Percentiles rank a stretch among this genome's conserved stretches.
phyloP scores from a whole-genome alignment of 2,797 vertebrate species.

The Melanotaenia nigrans region DNA sequence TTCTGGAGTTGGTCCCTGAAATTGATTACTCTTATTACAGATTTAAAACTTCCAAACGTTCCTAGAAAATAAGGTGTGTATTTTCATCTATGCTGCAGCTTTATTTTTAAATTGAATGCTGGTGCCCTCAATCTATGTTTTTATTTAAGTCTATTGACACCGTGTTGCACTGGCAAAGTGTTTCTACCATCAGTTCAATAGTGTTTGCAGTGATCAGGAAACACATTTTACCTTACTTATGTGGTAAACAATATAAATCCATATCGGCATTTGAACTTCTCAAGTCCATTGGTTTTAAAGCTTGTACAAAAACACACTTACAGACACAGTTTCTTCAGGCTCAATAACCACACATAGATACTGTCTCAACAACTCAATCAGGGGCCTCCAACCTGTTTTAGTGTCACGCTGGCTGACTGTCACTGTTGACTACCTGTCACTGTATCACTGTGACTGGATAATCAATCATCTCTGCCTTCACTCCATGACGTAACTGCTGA shows the following conservation, averaged over 20 bases:
- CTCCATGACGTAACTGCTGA: constrained; percentile 18
- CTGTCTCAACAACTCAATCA: constrained; percentile 28
- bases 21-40: too few relatives aligned
- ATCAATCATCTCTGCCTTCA: constrained; percentile 56
- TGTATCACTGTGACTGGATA: constrained; percentile 38
- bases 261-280: neutral
- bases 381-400: constrained; percentile 20
- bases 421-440: constrained; percentile 35
- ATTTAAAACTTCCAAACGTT: too few relatives aligned
- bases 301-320: neutral
- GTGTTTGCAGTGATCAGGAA: neutral
- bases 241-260: neutral
- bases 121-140: too few relatives aligned
- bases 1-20: neutral
- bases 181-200: neutral
- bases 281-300: neutral
- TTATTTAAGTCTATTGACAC: neutral
- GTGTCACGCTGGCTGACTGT: constrained; percentile 42
- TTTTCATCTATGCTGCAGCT: neutral
- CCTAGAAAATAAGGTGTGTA: too few relatives aligned
- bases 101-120: neutral
- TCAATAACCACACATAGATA: constrained; percentile 9
- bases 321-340: neutral
- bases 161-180: neutral
- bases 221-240: neutral